Percentiles rank a stretch among this genome's conserved stretches.
Evolutionary conservation across 1,140 invertebrate species (phyloP).

Genomic region (Drosophila tristis): DNA sequence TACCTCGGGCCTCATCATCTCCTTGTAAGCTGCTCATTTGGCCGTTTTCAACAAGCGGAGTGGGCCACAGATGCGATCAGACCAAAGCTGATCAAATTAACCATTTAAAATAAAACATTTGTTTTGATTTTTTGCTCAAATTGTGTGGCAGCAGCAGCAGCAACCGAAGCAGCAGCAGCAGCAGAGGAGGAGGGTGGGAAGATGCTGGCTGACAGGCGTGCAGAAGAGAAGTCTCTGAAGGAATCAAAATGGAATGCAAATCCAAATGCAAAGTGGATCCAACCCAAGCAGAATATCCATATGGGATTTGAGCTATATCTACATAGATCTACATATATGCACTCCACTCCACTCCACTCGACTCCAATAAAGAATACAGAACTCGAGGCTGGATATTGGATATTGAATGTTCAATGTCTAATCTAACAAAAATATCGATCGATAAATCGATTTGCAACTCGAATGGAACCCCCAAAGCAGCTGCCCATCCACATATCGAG

Average conservation of each 20-base stretch:
- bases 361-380: background rate
- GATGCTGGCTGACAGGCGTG: conserved; percentile 58
- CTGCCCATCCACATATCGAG: too few species aligned
- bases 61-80: conserved; percentile 12
- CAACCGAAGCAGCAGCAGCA: background rate
- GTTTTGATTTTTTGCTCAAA: conserved; percentile 61
- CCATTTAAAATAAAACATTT: conserved; percentile 82
- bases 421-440: too few species aligned
- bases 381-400: too few species aligned
- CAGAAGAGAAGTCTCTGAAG: conserved; percentile 16
- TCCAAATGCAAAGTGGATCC: conserved; percentile 4
- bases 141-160: background rate
- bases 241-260: background rate
- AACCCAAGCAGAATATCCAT: background rate
- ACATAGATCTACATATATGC: conserved; percentile 17
- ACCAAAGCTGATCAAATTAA: conserved; percentile 64
- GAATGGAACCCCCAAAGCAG: too few species aligned
- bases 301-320: too few species aligned
- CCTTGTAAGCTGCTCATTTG: conserved; percentile 75
- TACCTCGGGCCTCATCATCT: conserved; percentile 61
- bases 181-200: conserved; percentile 12
- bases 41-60: conserved; percentile 36
- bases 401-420: too few species aligned
- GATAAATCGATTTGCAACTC: too few species aligned
- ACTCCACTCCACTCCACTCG: too few species aligned